A percentile compares a stretch with the other conserved stretches of the same genome.
Evolutionary conservation across 2,113 vertebrate species (phyloP).

Genomic region (Rhizomys pruinosus): DNA sequence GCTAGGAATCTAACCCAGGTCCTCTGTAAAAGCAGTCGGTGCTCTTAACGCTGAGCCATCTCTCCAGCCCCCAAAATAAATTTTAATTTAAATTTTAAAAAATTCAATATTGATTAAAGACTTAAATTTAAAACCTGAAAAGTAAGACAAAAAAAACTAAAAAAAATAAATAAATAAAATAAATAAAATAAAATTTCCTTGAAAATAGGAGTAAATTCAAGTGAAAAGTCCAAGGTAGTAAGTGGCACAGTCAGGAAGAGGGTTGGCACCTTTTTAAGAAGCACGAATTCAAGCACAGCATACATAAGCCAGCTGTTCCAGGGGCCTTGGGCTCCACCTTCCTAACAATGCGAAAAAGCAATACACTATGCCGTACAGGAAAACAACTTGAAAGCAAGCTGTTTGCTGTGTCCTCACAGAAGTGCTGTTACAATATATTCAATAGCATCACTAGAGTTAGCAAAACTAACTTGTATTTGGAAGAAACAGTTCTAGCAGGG

Average conservation of each 20-base stretch:
- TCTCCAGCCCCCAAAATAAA: too few species aligned
- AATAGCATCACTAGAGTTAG: neutral
- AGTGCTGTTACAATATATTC: neutral
- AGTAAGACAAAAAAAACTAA: neutral
- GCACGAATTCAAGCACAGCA: rapidly evolving
- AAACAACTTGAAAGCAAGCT: neutral
- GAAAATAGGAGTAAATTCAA: neutral
- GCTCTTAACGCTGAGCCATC: too few species aligned
- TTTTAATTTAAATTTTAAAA: neutral
- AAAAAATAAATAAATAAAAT: neutral
- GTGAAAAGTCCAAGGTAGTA: neutral
- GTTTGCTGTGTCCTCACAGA: neutral
- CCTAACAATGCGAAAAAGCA: neutral
- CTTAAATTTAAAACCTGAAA: neutral
- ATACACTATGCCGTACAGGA: neutral
- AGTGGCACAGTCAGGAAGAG: neutral
- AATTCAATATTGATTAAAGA: neutral
- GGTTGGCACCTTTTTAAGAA: too few species aligned
- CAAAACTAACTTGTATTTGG: neutral
- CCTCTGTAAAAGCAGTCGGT: too few species aligned
- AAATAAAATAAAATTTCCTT: neutral
- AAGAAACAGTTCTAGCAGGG: neutral
- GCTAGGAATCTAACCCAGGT: too few species aligned
- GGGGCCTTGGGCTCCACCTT: neutral
- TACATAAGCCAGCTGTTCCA: too few species aligned